These are phyloP conservation scores for Echinarachnius parma DNA, from an alignment of 53 echinoderm and acorn worm species.

Conservation along the genomic window DNA sequence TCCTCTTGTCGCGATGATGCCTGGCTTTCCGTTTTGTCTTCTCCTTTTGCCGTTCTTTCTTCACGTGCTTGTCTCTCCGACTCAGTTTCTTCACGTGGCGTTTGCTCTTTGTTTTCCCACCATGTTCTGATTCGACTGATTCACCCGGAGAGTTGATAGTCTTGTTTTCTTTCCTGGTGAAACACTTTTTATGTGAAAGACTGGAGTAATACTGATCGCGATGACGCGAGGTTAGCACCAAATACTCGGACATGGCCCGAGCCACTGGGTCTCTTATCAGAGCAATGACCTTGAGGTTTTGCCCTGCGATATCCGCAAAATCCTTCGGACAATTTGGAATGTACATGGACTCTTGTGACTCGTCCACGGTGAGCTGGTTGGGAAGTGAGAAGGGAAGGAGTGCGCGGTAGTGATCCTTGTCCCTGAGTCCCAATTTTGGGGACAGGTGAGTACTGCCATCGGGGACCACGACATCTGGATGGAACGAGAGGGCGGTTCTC, in stretches of 20 bases:
- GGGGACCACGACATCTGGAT: constrained; percentile 19
- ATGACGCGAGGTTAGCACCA: constrained; percentile 3
- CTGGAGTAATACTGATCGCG: constrained; percentile 3
- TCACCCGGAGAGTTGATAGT: no score
- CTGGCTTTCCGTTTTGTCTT: no score
- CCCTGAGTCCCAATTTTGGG: background rate
- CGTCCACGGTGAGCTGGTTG: constrained; percentile 10
- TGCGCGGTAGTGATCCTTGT: constrained; percentile 3
- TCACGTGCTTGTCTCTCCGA: background rate
- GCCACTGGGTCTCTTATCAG: constrained; percentile 26
- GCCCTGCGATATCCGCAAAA: background rate
- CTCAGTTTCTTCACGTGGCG: background rate
- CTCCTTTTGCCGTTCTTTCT: no score
- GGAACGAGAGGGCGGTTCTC: constrained; percentile 28
- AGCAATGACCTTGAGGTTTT: constrained; percentile 10
- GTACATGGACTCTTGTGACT: constrained; percentile 18
- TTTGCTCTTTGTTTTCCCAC: background rate
- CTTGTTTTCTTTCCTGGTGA: no score
- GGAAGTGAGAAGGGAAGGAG: constrained; percentile 26
- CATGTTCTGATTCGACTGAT: background rate
- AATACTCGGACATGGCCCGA: constrained; percentile 25
- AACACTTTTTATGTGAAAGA: no score
- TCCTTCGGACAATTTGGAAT: background rate
- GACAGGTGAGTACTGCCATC: background rate
- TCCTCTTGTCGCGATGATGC: background rate